Evolutionary conservation across 2,888 invertebrate genomes (phyloP).

Genomic region (Parascotia fuliginaria): DNA sequence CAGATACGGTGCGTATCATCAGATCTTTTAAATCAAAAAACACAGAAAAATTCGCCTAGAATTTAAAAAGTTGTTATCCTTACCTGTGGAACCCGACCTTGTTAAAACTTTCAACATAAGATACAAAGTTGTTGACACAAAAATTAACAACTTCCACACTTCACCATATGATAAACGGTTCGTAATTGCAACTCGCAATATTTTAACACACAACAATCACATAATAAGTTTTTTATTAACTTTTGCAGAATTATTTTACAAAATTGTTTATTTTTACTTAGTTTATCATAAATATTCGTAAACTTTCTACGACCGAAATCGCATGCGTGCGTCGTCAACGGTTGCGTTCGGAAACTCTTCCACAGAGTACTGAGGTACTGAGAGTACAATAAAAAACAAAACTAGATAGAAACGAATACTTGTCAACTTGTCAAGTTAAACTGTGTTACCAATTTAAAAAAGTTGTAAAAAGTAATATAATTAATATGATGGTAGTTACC

Average conservation of each 20-base stretch:
- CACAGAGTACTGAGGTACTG: too few species aligned
- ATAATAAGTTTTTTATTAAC: neutral
- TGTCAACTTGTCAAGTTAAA: slow-evolving; percentile 4
- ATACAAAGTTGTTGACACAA: slow-evolving; percentile 56
- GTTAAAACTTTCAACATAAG: slow-evolving; percentile 61
- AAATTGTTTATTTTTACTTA: slow-evolving; percentile 11
- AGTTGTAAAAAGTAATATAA: too few species aligned
- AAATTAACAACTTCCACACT: slow-evolving; percentile 35
- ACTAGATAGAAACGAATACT: too few species aligned
- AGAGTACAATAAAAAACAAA: too few species aligned
- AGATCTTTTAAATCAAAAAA: too few species aligned
- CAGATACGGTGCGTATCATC: too few species aligned
- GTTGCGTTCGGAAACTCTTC: slow-evolving; percentile 50
- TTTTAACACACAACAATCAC: slow-evolving; percentile 13
- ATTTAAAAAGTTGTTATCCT: slow-evolving; percentile 45
- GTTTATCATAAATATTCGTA: neutral
- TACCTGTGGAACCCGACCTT: slow-evolving; percentile 67
- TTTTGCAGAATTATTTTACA: neutral
- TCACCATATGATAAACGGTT: slow-evolving; percentile 7
- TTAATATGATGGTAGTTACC: too few species aligned
- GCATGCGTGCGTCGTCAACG: slow-evolving; percentile 44
- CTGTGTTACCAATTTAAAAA: slow-evolving; percentile 5
- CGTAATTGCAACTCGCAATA: slow-evolving; percentile 14
- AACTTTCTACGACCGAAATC: slow-evolving; percentile 26
- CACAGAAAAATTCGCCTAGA: too few species aligned